Percentiles rank a stretch among this genome's conserved stretches.
phyloP scores from a whole-genome alignment of 2,113 vertebrate genomes.

The Scytalopus superciliaris region DNA sequence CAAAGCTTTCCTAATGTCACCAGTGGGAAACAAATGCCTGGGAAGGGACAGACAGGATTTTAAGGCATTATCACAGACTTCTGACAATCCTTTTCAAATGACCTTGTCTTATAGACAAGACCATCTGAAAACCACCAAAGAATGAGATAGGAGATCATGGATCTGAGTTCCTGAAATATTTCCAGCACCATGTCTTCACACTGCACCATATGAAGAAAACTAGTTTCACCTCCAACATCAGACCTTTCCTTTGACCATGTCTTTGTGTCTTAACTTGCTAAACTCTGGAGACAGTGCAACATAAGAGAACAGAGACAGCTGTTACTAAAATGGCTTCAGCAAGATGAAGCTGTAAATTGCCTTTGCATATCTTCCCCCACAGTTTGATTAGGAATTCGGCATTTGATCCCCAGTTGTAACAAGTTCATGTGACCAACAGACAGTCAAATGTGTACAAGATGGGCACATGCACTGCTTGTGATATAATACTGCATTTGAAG shows the following conservation, averaged over 20 bases:
- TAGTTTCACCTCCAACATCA: background rate
- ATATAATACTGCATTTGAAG: background rate
- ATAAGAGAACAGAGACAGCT: rapidly evolving
- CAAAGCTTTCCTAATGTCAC: background rate
- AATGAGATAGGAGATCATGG: background rate
- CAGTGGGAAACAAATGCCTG: background rate
- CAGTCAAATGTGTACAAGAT: background rate
- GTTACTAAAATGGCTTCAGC: background rate
- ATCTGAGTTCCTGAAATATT: background rate
- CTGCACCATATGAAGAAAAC: rapidly evolving
- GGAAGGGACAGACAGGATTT: background rate
- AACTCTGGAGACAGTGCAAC: background rate
- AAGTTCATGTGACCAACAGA: background rate
- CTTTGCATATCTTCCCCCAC: background rate
- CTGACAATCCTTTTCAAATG: background rate
- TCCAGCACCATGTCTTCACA: background rate
- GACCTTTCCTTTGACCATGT: background rate
- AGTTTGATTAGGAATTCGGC: background rate
- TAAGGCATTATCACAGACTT: background rate
- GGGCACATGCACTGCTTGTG: background rate
- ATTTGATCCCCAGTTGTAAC: background rate
- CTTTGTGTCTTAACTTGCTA: background rate
- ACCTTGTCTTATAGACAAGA: background rate
- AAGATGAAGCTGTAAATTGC: background rate
- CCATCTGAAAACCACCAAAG: background rate